Conservation (phyloP, 2,888 invertebrate species). For the Phengaris arion region DNA sequence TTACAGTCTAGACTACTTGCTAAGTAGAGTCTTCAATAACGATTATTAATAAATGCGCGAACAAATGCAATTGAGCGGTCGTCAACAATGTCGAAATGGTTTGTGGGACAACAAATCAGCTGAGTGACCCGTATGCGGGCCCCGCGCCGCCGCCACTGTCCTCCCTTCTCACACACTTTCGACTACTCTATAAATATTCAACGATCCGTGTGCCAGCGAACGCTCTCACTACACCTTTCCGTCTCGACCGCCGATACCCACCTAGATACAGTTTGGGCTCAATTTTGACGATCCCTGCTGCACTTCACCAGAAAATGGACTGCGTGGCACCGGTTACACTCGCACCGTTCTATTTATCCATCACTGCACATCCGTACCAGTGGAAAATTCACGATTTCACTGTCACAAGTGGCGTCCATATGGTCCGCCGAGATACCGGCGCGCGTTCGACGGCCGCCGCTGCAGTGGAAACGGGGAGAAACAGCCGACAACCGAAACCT, state of each 20-base stretch:
- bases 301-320: constrained; percentile 63
- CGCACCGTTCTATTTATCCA: constrained; percentile 72
- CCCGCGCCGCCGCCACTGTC: constrained; percentile 39
- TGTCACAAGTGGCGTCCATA: constrained; percentile 71
- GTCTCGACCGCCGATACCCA: constrained; percentile 55
- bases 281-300: constrained; percentile 75
- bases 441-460: constrained; percentile 50
- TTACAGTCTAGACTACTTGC: not conserved
- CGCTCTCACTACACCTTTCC: constrained; percentile 52
- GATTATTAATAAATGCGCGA: constrained; percentile 44
- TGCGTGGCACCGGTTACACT: constrained; percentile 58
- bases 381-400: constrained; percentile 73
- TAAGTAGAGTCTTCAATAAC: not conserved
- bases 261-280: constrained; percentile 79
- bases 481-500: constrained; percentile 58
- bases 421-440: constrained; percentile 59
- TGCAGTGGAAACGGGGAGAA: constrained; percentile 56
- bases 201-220: constrained; percentile 52
- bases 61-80: constrained; percentile 49
- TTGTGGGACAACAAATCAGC: constrained; percentile 63
- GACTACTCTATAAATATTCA: constrained; percentile 72
- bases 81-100: constrained; percentile 46
- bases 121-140: constrained; percentile 49
- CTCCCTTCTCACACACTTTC: constrained; percentile 60
- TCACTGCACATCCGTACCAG: constrained; percentile 79